Evolutionary conservation across 1,140 invertebrate genomes (phyloP).

Genomic region (Leptonema lineaticorne): DNA sequence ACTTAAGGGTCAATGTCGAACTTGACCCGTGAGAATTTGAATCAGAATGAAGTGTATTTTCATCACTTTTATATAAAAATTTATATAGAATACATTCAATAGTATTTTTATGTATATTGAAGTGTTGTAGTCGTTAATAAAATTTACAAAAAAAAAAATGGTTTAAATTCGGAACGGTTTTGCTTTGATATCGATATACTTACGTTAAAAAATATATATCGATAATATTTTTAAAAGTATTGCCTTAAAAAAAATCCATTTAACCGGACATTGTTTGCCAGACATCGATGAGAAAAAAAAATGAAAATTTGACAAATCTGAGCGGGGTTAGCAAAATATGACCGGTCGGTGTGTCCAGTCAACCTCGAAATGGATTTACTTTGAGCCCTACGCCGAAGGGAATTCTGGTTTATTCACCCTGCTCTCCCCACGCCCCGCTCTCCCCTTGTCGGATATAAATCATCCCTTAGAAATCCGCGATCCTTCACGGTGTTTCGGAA

Average conservation of each 20-base stretch:
- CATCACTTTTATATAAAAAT: too few relatives aligned
- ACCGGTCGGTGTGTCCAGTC: conserved; percentile 27
- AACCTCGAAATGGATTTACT: conserved; percentile 38
- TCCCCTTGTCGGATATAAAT: conserved; percentile 24
- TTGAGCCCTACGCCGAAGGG: conserved; percentile 18
- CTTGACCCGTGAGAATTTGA: conserved; percentile 31
- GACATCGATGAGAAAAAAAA: too few relatives aligned
- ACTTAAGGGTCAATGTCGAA: conserved; percentile 4
- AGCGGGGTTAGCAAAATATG: conserved; percentile 20
- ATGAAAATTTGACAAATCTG: conserved; percentile 13
- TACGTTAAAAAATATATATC: too few relatives aligned
- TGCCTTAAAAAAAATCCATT: not conserved
- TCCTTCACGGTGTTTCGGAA: conserved; percentile 17
- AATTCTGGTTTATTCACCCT: too few relatives aligned
- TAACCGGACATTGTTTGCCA: not conserved
- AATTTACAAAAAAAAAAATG: conserved; percentile 14
- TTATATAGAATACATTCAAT: too few relatives aligned
- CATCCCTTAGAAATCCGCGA: conserved; percentile 35
- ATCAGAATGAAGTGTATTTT: too few relatives aligned
- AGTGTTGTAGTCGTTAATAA: too few relatives aligned
- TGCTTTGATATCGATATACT: too few relatives aligned
- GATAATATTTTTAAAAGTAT: too few relatives aligned
- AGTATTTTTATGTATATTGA: too few relatives aligned
- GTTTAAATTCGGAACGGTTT: not conserved
- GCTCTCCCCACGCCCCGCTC: not conserved